phyloP scores from a whole-genome alignment of 2,797 vertebrate species.

The Aeoliscus strigatus region DNA sequence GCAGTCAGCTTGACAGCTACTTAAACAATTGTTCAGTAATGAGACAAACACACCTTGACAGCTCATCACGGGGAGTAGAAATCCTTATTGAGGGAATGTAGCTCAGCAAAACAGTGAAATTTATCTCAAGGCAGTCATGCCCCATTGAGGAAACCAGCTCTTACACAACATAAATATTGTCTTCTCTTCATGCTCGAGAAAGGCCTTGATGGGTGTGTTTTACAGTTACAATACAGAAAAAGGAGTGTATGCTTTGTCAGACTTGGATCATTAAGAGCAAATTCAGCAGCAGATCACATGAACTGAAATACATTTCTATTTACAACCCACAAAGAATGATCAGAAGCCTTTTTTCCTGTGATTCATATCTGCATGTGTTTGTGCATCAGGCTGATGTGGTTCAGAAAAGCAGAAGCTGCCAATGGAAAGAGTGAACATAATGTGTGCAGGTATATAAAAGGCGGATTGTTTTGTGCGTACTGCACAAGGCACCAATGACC shows the following conservation, averaged over 20 bases:
- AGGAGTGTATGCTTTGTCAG: too few species aligned
- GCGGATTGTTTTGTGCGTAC: conserved; percentile 2
- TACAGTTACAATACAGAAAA: conserved; percentile 6
- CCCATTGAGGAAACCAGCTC: conserved; percentile 10
- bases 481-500: conserved; percentile 3
- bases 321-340: neutral
- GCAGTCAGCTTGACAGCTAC: conserved; percentile 61
- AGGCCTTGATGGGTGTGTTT: neutral
- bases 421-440: conserved; percentile 11
- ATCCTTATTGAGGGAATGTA: conserved; percentile 46
- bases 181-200: conserved; percentile 1
- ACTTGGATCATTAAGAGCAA: too few species aligned
- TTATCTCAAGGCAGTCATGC: conserved; percentile 44
- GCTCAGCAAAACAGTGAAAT: conserved; percentile 46
- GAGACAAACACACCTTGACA: conserved; percentile 68
- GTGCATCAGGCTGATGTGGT: conserved; percentile 22
- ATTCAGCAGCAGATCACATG: too few species aligned
- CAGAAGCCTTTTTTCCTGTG: neutral
- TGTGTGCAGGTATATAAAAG: conserved; percentile 8
- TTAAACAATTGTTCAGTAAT: conserved; percentile 70
- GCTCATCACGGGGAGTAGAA: conserved; percentile 55
- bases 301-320: neutral
- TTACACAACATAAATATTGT: conserved; percentile 19
- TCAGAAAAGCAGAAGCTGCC: conserved; percentile 31
- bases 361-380: neutral